These are phyloP conservation scores for Butastur rufipennis DNA, from an alignment of 2,113 vertebrate species.

Conservation along the genomic window DNA sequence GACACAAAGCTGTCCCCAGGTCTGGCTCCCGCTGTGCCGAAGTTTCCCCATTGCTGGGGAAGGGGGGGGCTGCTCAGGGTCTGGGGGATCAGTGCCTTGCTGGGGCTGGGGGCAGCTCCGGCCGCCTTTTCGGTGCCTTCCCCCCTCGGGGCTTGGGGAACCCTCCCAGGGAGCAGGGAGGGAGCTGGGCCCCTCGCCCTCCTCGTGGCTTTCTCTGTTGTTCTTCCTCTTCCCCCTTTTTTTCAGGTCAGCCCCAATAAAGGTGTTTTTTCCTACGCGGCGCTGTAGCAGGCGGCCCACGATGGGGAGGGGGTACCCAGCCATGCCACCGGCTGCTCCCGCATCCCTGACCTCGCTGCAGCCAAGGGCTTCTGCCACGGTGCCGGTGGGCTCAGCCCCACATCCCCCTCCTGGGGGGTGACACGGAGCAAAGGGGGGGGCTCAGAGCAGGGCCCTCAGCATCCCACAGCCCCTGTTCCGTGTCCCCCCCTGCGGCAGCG, in stretches of 20 bases:
- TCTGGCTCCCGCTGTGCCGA: background rate
- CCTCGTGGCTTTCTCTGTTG: background rate
- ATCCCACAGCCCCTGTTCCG: background rate
- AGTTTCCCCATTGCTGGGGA: background rate
- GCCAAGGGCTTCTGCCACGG: background rate
- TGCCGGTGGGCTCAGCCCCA: fast-evolving
- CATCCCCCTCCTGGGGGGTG: fast-evolving
- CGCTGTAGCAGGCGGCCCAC: background rate
- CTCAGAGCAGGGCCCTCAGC: background rate
- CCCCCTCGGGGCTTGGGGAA: background rate
- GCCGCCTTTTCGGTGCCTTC: background rate
- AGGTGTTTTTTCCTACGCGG: background rate
- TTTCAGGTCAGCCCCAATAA: slow-evolving; percentile 52
- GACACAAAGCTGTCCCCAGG: background rate
- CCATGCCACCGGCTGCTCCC: background rate
- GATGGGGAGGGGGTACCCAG: background rate
- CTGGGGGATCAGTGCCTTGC: background rate
- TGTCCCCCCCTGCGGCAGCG: fast-evolving
- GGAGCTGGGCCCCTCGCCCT: background rate
- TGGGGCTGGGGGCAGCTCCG: background rate
- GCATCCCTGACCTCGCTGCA: fast-evolving
- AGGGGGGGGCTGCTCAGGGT: background rate
- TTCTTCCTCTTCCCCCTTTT: background rate
- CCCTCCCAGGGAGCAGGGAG: background rate
- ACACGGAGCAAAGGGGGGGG: background rate